Percentiles rank a stretch among this genome's conserved stretches.
Evolutionary conservation across 2,888 invertebrate genomes (phyloP).

Genomic region (Callinectes sapidus): DNA sequence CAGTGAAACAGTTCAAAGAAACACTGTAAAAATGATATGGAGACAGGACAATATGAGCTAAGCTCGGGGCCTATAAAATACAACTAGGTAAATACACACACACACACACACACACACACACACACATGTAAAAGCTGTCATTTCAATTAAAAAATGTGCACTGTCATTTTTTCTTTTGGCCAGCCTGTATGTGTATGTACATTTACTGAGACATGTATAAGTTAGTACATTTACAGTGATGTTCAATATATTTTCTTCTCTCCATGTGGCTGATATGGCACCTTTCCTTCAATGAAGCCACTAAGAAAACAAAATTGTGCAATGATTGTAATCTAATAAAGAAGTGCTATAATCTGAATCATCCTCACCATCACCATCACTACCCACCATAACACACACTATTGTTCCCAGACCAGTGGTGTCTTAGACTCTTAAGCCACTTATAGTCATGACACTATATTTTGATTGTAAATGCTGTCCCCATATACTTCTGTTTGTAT

Average conservation of each 20-base stretch:
- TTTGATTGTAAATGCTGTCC: neutral
- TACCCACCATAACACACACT: neutral
- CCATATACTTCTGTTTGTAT: slow-evolving; percentile 23
- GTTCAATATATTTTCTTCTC: neutral
- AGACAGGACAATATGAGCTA: too few species aligned
- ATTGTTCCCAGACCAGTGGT: slow-evolving; percentile 7
- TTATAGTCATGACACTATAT: neutral
- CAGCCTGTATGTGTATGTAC: neutral
- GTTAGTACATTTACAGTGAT: neutral
- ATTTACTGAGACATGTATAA: neutral
- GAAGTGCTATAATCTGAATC: neutral
- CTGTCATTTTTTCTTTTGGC: neutral
- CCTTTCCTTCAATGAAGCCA: neutral
- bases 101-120: neutral
- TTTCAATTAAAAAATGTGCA: neutral
- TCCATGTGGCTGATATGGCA: neutral
- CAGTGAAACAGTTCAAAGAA: too few species aligned
- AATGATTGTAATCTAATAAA: neutral
- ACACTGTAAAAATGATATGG: too few species aligned
- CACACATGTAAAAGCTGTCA: neutral
- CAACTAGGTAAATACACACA: too few species aligned
- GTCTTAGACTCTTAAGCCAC: neutral
- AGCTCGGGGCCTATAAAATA: too few species aligned
- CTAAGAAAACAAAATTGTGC: neutral
- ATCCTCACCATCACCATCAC: neutral